Conservation (phyloP, 2,113 vertebrate species). For the Polypterus bichir region DNA sequence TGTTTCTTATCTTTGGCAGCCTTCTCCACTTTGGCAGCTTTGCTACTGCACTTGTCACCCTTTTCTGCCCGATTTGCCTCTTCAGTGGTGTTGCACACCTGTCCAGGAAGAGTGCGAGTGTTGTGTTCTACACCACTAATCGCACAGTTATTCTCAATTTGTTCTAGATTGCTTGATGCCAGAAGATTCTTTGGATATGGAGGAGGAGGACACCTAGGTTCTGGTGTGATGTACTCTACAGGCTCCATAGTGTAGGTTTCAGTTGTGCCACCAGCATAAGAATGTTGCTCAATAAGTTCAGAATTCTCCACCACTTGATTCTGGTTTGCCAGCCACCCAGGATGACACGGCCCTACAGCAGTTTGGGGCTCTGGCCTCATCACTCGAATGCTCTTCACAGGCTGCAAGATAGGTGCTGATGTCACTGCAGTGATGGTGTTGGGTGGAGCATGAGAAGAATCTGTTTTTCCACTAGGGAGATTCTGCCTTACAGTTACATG, state of each 20-base stretch:
- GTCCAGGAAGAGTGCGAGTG: slow-evolving; percentile 31
- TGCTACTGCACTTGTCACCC: slow-evolving; percentile 56
- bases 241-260: slow-evolving; percentile 58
- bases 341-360: slow-evolving; percentile 87
- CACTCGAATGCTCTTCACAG: slow-evolving; percentile 89
- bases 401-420: slow-evolving; percentile 83
- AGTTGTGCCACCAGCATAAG: slow-evolving; percentile 46
- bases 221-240: slow-evolving; percentile 50
- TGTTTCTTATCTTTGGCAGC: slow-evolving; percentile 83
- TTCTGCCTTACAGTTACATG: slow-evolving; percentile 51
- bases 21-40: slow-evolving; percentile 63
- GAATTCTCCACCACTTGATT: slow-evolving; percentile 34
- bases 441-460: slow-evolving; percentile 59
- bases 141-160: slow-evolving; percentile 45
- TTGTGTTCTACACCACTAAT: slow-evolving; percentile 51
- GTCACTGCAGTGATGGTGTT: slow-evolving; percentile 89
- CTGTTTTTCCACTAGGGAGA: slow-evolving; percentile 55
- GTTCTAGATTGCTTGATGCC: slow-evolving; percentile 52
- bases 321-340: slow-evolving; percentile 73
- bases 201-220: slow-evolving; percentile 75
- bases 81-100: slow-evolving; percentile 30
- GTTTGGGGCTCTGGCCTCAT: slow-evolving; percentile 92
- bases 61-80: slow-evolving; percentile 38
- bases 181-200: slow-evolving; percentile 85
- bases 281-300: slow-evolving; percentile 57